phyloP scores from a whole-genome alignment of 2,888 invertebrate genomes.

The Drosophila monieri region DNA sequence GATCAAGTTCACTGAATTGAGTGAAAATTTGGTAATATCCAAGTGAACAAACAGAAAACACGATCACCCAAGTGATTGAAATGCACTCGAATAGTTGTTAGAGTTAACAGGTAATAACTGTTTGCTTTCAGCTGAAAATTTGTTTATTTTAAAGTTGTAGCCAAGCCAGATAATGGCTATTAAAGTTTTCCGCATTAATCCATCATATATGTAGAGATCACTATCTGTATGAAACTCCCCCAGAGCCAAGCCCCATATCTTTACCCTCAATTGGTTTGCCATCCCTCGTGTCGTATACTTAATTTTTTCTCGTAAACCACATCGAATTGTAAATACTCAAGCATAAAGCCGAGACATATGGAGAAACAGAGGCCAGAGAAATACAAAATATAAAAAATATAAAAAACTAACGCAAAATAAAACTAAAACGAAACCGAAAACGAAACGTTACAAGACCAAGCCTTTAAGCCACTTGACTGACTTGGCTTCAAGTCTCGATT shows the following conservation, averaged over 20 bases:
- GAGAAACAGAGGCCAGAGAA: constrained; percentile 17
- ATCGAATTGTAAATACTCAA: constrained; percentile 68
- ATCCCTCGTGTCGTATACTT: constrained; percentile 71
- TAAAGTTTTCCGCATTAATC: constrained; percentile 1
- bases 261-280: constrained; percentile 39
- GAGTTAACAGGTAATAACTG: not conserved
- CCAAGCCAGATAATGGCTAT: not conserved
- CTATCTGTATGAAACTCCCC: constrained; percentile 2
- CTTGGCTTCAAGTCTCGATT: constrained; percentile 48
- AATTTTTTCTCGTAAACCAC: constrained; percentile 67
- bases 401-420: constrained; percentile 22
- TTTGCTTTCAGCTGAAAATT: not conserved
- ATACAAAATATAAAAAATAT: constrained; percentile 25
- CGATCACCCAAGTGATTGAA: constrained; percentile 12
- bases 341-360: constrained; percentile 35
- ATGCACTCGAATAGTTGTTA: not conserved
- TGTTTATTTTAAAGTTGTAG: not conserved
- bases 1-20: constrained; percentile 40
- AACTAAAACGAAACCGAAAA: constrained; percentile 17
- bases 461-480: constrained; percentile 78
- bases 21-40: constrained; percentile 29
- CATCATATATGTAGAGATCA: constrained; percentile 8
- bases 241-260: constrained; percentile 15
- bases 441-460: constrained; percentile 62
- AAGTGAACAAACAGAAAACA: constrained; percentile 8